Percentiles rank a stretch among this genome's conserved stretches.
These are phyloP conservation scores for Ostrea denselamellosa DNA, from an alignment of 1,140 invertebrate species.

Conservation along the genomic window DNA sequence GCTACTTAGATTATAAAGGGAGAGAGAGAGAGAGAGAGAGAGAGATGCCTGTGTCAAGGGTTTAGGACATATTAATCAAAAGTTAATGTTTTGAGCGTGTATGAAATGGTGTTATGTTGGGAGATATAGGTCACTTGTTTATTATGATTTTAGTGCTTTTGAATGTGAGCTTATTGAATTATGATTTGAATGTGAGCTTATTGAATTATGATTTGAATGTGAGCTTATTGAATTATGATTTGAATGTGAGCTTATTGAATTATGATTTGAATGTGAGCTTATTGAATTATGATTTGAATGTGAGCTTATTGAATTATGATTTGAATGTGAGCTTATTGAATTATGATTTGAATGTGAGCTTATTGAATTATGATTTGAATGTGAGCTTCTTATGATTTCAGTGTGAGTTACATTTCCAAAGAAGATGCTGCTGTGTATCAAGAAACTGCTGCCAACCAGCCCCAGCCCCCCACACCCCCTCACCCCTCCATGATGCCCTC, in stretches of 20 bases:
- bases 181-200: neutral
- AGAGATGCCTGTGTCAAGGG: no score
- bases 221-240: constrained; percentile 62
- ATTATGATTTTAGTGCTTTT: neutral
- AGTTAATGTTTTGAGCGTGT: no score
- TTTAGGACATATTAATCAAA: no score
- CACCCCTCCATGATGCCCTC: constrained; percentile 76
- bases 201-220: no score
- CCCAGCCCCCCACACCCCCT: constrained; percentile 63
- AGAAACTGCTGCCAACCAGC: constrained; percentile 66
- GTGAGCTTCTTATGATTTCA: constrained; percentile 70
- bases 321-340: constrained; percentile 78
- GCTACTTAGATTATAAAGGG: no score
- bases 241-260: constrained; percentile 77
- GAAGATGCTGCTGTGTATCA: constrained; percentile 80
- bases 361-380: no score
- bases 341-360: neutral
- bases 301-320: constrained; percentile 54
- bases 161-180: neutral
- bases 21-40: no score
- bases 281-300: no score
- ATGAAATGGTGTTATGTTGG: no score
- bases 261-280: neutral
- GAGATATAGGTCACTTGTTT: no score
- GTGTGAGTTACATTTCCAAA: constrained; percentile 81